These are phyloP conservation scores for Formica aserva DNA, from an alignment of 2,888 invertebrate genomes.

Conservation along the genomic window DNA sequence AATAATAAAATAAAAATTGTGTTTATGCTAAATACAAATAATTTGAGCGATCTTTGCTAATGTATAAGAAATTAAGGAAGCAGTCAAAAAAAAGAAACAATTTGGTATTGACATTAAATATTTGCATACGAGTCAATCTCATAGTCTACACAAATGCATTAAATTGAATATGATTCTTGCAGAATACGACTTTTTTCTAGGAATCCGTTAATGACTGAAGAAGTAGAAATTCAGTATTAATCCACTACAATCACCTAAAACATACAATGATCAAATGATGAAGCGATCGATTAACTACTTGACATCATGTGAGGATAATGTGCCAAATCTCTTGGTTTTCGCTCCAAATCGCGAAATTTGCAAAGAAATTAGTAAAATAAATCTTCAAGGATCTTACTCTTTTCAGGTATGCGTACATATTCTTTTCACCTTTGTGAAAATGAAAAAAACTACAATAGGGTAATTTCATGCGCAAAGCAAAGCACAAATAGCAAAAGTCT, in stretches of 20 bases:
- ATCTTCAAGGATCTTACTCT: constrained; percentile 31
- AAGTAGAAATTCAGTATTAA: constrained; percentile 67
- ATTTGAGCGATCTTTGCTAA: constrained; percentile 35
- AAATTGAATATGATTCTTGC: constrained; percentile 48
- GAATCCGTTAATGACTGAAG: constrained; percentile 61
- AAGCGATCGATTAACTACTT: constrained; percentile 43
- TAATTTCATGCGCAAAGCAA: constrained; percentile 56
- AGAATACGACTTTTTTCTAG: constrained; percentile 57
- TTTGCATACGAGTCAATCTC: constrained; percentile 25
- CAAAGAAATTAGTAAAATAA: constrained; percentile 49
- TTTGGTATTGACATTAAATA: constrained; percentile 25
- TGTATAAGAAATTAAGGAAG: constrained; percentile 35
- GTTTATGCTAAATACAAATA: constrained; percentile 48
- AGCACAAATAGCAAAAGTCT: constrained; percentile 29
- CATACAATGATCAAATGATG: constrained; percentile 72
- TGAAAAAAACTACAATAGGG: constrained; percentile 35
- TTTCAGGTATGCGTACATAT: constrained; percentile 28
- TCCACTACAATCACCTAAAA: constrained; percentile 79
- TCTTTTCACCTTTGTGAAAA: constrained; percentile 47
- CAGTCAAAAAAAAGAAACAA: constrained; percentile 1
- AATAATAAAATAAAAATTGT: constrained; percentile 43
- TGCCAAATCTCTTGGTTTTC: constrained; percentile 23
- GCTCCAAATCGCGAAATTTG: constrained; percentile 20
- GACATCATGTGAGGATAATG: constrained; percentile 21
- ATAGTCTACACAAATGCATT: constrained; percentile 59